Evolutionary conservation across 2,113 vertebrate species (phyloP).

Genomic region (Sinocyclocheilus anshuiensis): DNA sequence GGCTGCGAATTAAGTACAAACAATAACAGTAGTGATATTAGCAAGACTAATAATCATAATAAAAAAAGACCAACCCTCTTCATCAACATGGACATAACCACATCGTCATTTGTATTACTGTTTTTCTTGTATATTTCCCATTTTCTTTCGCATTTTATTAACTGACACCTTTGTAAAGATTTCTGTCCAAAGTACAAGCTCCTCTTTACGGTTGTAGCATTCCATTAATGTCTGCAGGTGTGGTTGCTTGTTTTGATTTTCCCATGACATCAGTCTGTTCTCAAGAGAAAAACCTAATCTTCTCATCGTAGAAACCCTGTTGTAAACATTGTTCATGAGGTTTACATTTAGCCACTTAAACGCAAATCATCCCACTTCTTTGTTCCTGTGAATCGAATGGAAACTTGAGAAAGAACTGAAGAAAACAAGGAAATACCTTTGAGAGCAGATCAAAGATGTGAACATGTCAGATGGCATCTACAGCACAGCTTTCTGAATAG

Average conservation of each 20-base stretch:
- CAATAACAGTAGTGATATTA: background rate
- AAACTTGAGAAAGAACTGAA: conserved; percentile 21
- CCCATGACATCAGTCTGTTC: conserved; percentile 41
- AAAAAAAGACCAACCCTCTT: too few relatives aligned
- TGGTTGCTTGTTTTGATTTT: conserved; percentile 6
- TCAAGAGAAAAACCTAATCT: conserved; percentile 9
- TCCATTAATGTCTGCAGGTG: background rate
- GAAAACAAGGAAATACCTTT: conserved; percentile 42
- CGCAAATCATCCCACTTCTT: conserved; percentile 28
- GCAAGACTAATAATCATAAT: too few relatives aligned
- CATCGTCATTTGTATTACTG: background rate
- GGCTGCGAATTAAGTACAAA: too few relatives aligned
- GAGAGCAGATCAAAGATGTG: conserved; percentile 44
- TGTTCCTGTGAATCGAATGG: conserved; percentile 6
- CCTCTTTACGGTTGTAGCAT: background rate
- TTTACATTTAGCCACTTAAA: conserved; percentile 30
- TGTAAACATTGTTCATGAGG: conserved; percentile 11
- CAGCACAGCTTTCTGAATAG: conserved; percentile 8
- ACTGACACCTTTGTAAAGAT: background rate
- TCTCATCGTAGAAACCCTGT: conserved; percentile 10
- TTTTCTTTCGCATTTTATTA: background rate
- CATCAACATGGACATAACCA: background rate
- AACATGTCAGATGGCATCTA: conserved; percentile 14
- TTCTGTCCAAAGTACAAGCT: background rate
- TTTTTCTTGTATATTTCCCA: too few relatives aligned